Conservation (phyloP, 1,140 invertebrate genomes). For the Helicoverpa armigera region DNA sequence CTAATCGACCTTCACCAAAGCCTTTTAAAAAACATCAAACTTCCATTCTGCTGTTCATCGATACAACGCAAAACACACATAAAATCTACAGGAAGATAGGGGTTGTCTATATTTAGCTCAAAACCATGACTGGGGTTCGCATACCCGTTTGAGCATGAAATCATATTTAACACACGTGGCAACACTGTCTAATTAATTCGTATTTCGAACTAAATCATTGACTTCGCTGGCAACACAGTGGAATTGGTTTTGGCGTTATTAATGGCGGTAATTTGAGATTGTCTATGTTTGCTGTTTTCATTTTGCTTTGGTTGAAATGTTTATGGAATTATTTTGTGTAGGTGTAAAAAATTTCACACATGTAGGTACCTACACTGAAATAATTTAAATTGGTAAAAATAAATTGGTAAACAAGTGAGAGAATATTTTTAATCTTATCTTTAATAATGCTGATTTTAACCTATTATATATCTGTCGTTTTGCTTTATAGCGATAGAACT, state of each 20-base stretch:
- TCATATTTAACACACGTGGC: constrained; percentile 35
- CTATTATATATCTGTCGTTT: too few species aligned
- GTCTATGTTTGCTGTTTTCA: background rate
- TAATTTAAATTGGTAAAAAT: too few species aligned
- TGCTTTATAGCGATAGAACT: too few species aligned
- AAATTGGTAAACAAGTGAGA: too few species aligned
- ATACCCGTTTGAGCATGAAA: constrained; percentile 30
- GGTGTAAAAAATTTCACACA: too few species aligned
- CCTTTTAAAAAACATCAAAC: constrained; percentile 1
- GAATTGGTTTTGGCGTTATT: background rate
- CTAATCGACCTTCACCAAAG: background rate
- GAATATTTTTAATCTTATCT: too few species aligned
- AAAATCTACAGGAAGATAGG: constrained; percentile 27
- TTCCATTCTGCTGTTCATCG: background rate
- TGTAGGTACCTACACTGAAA: too few species aligned
- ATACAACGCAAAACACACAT: background rate
- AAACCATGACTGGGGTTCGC: constrained; percentile 26
- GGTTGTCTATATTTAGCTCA: constrained; percentile 23
- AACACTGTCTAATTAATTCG: constrained; percentile 29
- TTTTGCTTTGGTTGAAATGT: background rate
- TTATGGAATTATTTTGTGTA: too few species aligned
- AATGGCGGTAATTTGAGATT: constrained; percentile 1
- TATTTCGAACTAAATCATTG: constrained; percentile 35
- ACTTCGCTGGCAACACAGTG: constrained; percentile 26
- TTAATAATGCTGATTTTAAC: too few species aligned